These are phyloP conservation scores for Girardinus metallicus DNA, from an alignment of 2,797 vertebrate genomes.

Conservation along the genomic window DNA sequence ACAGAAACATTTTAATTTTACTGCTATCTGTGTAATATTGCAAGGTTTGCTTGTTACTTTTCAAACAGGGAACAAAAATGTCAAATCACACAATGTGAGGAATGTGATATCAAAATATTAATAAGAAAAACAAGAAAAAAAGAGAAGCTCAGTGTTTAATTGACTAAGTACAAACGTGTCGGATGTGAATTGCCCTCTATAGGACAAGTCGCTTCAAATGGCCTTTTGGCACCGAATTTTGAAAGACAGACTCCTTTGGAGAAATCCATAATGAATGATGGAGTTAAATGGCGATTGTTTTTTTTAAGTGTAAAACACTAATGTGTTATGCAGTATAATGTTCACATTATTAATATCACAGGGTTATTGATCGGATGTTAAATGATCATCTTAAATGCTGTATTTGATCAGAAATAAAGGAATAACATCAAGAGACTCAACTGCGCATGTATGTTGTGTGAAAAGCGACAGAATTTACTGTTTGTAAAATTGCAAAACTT, in stretches of 20 bases:
- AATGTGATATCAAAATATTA: background rate
- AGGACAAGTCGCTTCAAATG: background rate
- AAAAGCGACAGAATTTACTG: no score
- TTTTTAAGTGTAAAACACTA: background rate
- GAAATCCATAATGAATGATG: background rate
- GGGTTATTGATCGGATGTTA: background rate
- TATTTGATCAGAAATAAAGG: no score
- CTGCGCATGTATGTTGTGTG: no score
- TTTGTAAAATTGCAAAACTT: no score
- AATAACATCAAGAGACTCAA: no score
- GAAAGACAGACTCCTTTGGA: background rate
- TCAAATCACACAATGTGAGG: background rate
- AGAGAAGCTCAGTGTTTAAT: background rate
- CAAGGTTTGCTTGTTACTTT: background rate
- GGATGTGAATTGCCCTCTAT: background rate
- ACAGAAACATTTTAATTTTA: background rate
- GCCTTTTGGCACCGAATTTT: background rate
- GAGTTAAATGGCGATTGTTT: background rate
- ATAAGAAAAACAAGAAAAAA: background rate
- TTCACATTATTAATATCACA: background rate
- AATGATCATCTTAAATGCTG: no score
- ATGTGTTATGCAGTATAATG: background rate
- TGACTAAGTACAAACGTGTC: background rate
- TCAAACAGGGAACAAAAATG: background rate
- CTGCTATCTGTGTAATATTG: background rate